These are phyloP conservation scores for Phylloscopus trochiloides DNA, from an alignment of 2,113 vertebrate genomes.

Conservation along the genomic window DNA sequence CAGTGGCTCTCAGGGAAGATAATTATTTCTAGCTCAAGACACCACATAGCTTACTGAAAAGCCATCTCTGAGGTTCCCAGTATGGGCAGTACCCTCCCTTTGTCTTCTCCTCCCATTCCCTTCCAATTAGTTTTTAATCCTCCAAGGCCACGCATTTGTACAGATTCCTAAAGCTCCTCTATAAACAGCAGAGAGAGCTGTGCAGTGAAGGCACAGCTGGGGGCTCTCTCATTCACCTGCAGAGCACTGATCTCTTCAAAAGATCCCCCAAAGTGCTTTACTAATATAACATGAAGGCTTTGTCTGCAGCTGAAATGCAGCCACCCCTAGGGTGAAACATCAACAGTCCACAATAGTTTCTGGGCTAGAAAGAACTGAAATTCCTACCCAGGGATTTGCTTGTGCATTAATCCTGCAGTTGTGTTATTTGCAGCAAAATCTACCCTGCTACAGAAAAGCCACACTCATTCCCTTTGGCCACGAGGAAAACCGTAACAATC, in stretches of 20 bases:
- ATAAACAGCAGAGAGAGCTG: not conserved
- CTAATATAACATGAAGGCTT: not conserved
- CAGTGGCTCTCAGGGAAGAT: constrained; percentile 7
- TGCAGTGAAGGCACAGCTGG: not conserved
- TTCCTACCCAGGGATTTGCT: not conserved
- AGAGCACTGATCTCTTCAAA: not conserved
- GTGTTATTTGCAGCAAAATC: not conserved
- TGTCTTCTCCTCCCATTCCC: not conserved
- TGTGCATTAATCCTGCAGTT: not conserved
- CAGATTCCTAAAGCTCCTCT: not conserved
- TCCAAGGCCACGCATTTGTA: not conserved
- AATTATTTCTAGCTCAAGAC: constrained; percentile 37
- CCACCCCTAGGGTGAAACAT: not conserved
- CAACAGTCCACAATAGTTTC: not conserved
- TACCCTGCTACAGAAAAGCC: not conserved
- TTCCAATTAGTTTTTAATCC: constrained; percentile 29
- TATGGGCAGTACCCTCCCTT: not conserved
- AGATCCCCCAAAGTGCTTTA: not conserved
- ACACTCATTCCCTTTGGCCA: not conserved
- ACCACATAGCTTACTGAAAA: not conserved
- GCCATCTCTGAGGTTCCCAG: not conserved
- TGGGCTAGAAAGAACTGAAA: not conserved
- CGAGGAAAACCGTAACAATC: not conserved
- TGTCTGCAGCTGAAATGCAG: not conserved
- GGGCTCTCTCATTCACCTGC: not conserved